Base-by-base conservation (phyloP, 2,888 invertebrate genomes). In the Sialis fuliginosa region DNA sequence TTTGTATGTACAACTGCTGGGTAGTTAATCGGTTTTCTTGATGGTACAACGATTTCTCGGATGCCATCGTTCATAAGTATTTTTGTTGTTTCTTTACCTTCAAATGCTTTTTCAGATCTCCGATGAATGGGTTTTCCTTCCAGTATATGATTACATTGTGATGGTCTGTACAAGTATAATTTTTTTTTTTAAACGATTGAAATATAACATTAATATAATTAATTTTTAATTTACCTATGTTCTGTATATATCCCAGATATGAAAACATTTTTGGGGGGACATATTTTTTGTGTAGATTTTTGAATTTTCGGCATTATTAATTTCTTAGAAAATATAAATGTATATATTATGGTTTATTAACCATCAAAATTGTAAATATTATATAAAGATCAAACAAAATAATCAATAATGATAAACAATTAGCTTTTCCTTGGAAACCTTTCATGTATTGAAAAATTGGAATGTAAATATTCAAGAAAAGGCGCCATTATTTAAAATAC, bases 1-100 rank as follows among this genome's bases (percentile, higher is more conserved):
- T 64, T 61, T 48, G 68, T 69, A 0, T 72, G 70, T 59, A 79
- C 68, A 37, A 80, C 63, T 4, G 73, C 76, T 0, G 79, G 75
- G 53, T 73, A 70, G 48, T 66, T 66, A 50, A 70, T 72, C 1
- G 69, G 69, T 33, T 68, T 59, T 2, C 59, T 60, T 43, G 67
- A 68, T 0, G 78, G 76, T 1, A 79, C 62, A 3, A 77, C 54
- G 6, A 75, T 56, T 1, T 60, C 57, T 33, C 74, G 58, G 57
- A 64, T 68, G 5, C 67, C 65, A 1, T 65, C 66, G 1, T 58
- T 53, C 42, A 69, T 66, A 0, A 66, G 65, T 0, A 70, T 63
- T 33, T 53, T 50, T 5, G 62, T 49, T 8, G 54, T 49, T 45
- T 57, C 54, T 48, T 62, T 63, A 3, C 58, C 60, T 51, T 60